Percentiles rank a stretch among this genome's conserved stretches.
These are phyloP conservation scores for Cyclopterus lumpus DNA, from an alignment of 2,797 vertebrate species.

Conservation along the genomic window DNA sequence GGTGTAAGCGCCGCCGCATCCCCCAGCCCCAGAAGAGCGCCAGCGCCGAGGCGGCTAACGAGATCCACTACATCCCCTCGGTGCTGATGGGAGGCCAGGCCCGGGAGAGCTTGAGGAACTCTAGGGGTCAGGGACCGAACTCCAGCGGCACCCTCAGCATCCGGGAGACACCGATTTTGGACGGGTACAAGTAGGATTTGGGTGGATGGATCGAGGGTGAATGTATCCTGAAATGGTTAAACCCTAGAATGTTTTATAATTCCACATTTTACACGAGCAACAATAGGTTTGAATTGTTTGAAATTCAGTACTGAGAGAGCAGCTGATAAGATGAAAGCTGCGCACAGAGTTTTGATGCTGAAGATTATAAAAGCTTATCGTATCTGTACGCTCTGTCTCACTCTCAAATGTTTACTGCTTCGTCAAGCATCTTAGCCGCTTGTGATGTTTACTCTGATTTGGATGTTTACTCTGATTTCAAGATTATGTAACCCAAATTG, in stretches of 20 bases:
- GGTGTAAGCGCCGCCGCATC: constrained; percentile 97
- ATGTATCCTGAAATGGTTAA: not conserved
- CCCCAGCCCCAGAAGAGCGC: constrained; percentile 98
- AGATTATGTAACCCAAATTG: constrained; percentile 13
- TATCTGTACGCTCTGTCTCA: constrained; percentile 9
- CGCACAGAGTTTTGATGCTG: not conserved
- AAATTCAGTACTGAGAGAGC: not conserved
- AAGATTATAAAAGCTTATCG: not conserved
- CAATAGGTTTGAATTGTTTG: not conserved
- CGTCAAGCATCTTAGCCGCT: constrained; percentile 10
- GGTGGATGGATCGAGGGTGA: not conserved
- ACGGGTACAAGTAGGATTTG: constrained; percentile 84
- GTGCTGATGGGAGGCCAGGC: constrained; percentile 97
- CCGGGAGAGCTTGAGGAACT: constrained; percentile 95
- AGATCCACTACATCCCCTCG: constrained; percentile 99
- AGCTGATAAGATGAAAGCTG: not conserved
- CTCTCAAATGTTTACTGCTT: constrained; percentile 6
- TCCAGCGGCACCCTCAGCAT: constrained; percentile 97
- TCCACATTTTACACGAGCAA: not conserved
- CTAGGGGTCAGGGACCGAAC: constrained; percentile 94
- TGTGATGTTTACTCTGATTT: constrained; percentile 20
- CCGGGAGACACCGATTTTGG: constrained; percentile 96
- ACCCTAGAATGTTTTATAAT: not conserved
- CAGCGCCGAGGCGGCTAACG: constrained; percentile 96
- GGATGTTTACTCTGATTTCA: no score